These are phyloP conservation scores for Oriolus oriolus DNA, from an alignment of 2,113 vertebrate genomes.

Conservation along the genomic window DNA sequence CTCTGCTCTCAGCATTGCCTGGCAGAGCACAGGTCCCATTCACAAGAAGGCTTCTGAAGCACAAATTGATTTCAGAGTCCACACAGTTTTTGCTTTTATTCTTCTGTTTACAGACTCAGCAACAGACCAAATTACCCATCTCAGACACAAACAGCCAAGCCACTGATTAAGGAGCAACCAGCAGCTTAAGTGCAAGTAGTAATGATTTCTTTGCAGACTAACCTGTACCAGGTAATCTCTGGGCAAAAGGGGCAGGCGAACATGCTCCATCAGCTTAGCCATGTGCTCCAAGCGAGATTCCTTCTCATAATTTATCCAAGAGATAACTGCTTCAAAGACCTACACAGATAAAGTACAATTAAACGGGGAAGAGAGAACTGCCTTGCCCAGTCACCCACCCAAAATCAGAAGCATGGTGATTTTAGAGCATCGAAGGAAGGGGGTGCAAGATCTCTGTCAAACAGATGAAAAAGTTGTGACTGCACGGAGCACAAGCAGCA, in stretches of 20 bases:
- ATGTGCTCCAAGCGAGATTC: constrained; percentile 88
- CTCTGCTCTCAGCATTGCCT: background rate
- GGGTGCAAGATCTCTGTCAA: background rate
- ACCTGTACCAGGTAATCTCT: constrained; percentile 96
- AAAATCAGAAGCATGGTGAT: background rate
- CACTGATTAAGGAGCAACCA: background rate
- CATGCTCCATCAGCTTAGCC: constrained; percentile 95
- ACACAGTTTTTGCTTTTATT: background rate
- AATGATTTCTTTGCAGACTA: constrained; percentile 3
- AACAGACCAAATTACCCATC: background rate
- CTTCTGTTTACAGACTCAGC: background rate
- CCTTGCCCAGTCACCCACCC: background rate
- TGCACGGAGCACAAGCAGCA: background rate
- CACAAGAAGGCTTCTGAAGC: background rate
- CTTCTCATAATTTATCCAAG: constrained; percentile 94
- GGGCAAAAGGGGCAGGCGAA: constrained; percentile 89
- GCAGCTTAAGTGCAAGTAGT: background rate
- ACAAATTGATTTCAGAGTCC: background rate
- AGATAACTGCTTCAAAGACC: constrained; percentile 96
- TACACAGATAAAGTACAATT: constrained; percentile 44
- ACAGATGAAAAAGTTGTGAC: background rate
- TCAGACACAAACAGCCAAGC: background rate
- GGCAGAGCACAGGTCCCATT: background rate
- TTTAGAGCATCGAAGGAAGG: background rate
- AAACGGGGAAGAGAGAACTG: background rate